Conservation (phyloP, 2,888 invertebrate genomes). For the Alloplasta piceator region DNA sequence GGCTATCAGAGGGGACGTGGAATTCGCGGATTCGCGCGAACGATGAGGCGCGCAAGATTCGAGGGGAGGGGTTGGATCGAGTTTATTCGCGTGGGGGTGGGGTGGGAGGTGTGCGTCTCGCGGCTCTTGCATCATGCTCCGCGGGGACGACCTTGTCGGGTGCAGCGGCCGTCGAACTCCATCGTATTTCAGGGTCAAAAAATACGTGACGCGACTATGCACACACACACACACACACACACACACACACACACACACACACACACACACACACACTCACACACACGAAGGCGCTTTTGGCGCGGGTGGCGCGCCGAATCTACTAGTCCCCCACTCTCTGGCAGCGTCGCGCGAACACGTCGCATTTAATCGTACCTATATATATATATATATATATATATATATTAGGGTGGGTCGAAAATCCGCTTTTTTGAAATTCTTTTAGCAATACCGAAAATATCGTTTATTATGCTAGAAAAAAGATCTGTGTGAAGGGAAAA, state of each 20-base stretch:
- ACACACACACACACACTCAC: constrained; percentile 26
- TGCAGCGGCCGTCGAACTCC: constrained; percentile 77
- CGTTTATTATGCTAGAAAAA: too few relatives aligned
- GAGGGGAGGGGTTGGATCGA: constrained; percentile 13
- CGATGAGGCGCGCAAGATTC: neutral
- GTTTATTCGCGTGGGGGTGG: constrained; percentile 29
- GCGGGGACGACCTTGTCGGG: constrained; percentile 74
- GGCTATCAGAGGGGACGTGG: too few relatives aligned
- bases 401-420: too few relatives aligned
- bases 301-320: constrained; percentile 51
- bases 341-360: too few relatives aligned
- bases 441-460: too few relatives aligned
- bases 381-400: too few relatives aligned
- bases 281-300: constrained; percentile 30
- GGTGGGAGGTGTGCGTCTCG: constrained; percentile 59
- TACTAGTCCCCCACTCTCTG: neutral
- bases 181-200: constrained; percentile 75
- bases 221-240: constrained; percentile 59
- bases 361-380: too few relatives aligned
- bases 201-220: constrained; percentile 69
- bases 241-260: too few relatives aligned
- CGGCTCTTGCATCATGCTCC: constrained; percentile 74
- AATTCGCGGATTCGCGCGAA: neutral
- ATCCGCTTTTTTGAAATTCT: too few relatives aligned
- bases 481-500: too few relatives aligned